A percentile compares a stretch with the other conserved stretches of the same genome.
phyloP scores from a whole-genome alignment of 2,888 invertebrate genomes.

The Morpho helenor region DNA sequence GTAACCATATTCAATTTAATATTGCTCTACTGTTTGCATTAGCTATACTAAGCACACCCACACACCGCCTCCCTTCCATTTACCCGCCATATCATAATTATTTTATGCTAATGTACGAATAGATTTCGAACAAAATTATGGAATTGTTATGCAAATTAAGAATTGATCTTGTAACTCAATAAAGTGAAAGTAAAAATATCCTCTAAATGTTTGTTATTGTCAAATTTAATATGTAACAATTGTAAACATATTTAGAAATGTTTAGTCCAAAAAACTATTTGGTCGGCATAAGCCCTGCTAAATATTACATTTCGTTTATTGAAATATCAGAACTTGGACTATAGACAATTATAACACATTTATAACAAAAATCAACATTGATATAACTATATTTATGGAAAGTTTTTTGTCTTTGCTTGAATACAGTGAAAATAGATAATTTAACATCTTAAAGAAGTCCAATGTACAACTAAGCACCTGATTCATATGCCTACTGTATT shows the following conservation, averaged over 20 bases:
- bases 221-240: not conserved
- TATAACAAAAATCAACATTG: no score
- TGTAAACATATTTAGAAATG: no score
- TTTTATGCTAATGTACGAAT: conserved; percentile 1
- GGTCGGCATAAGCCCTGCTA: no score
- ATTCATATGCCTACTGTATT: not conserved
- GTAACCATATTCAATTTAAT: not conserved
- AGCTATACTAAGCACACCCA: conserved; percentile 15
- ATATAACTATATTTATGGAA: no score
- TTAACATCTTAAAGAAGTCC: no score
- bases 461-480: not conserved
- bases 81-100: not conserved
- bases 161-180: conserved; percentile 3
- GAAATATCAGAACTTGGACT: no score
- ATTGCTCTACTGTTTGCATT: not conserved
- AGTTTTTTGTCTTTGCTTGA: no score
- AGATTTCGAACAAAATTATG: not conserved
- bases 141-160: conserved; percentile 4
- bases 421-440: no score
- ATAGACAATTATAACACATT: no score
- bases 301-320: no score
- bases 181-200: not conserved
- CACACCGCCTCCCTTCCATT: not conserved
- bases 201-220: conserved; percentile 4
- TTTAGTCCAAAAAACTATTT: no score